Conservation (phyloP, 2,797 vertebrate genomes). For the Notoglanidium macrostoma region DNA sequence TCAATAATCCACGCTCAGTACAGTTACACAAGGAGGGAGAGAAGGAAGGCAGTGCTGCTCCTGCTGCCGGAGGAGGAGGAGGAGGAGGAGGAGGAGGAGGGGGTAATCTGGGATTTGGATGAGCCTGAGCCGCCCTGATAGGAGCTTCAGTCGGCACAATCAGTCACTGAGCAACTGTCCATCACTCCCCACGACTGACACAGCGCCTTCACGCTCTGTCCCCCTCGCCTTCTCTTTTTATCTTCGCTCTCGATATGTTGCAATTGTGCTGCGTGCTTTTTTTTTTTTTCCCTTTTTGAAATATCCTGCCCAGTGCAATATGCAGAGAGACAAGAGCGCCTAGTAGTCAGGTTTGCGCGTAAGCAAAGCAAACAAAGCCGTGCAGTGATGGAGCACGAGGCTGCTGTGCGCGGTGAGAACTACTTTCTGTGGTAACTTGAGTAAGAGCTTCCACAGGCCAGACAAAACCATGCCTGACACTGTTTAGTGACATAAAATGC, state of each 20-base stretch:
- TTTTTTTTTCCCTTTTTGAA: conserved; percentile 5
- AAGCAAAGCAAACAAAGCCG: not conserved
- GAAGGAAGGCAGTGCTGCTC: conserved; percentile 32
- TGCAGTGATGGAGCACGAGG: not conserved
- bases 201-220: not conserved
- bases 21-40: conserved; percentile 66
- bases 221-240: conserved; percentile 44
- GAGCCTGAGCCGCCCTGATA: conserved; percentile 72
- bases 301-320: conserved; percentile 8
- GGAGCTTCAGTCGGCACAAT: conserved; percentile 62
- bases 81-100: conserved; percentile 45
- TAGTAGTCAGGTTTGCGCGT: not conserved
- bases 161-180: conserved; percentile 50
- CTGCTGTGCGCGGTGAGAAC: not conserved
- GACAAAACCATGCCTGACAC: conserved; percentile 20
- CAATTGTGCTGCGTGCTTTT: conserved; percentile 12
- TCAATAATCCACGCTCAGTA: conserved; percentile 74
- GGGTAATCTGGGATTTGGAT: conserved; percentile 74
- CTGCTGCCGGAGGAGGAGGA: conserved; percentile 25
- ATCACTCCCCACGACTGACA: conserved; percentile 1
- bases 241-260: conserved; percentile 38
- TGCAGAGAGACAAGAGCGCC: not conserved
- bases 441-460: conserved; percentile 9
- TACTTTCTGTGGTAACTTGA: conserved; percentile 24
- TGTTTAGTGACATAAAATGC: conserved; percentile 12